Evolutionary conservation across 2,888 invertebrate species (phyloP).

Genomic region (Andrena camellia): DNA sequence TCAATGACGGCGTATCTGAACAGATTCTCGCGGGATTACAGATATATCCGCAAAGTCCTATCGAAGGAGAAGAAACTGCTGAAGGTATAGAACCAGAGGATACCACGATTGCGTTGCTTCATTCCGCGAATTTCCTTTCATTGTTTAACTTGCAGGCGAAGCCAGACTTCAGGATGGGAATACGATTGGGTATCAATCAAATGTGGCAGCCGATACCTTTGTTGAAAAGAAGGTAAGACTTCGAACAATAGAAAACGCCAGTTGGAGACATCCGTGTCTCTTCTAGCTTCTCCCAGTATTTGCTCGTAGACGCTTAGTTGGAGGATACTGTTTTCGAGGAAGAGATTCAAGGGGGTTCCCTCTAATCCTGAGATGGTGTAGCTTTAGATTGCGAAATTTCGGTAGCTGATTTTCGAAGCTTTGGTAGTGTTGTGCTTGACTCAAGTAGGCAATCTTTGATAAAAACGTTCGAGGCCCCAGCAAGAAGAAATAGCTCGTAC

Average conservation of each 20-base stretch:
- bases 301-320: constrained; percentile 52
- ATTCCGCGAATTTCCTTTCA: neutral
- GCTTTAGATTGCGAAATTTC: constrained; percentile 1
- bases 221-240: constrained; percentile 80
- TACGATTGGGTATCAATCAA: constrained; percentile 89
- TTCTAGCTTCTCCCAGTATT: constrained; percentile 35
- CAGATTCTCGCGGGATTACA: constrained; percentile 95
- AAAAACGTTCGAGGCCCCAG: constrained; percentile 6
- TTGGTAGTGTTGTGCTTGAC: constrained; percentile 41
- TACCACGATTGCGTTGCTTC: no score
- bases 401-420: constrained; percentile 22
- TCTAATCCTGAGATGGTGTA: neutral
- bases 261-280: constrained; percentile 3
- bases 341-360: neutral
- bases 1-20: constrained; percentile 94
- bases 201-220: constrained; percentile 87
- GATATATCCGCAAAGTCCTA: constrained; percentile 96
- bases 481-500: constrained; percentile 19
- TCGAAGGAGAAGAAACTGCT: constrained; percentile 94
- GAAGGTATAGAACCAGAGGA: constrained; percentile 88
- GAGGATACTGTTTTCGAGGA: constrained; percentile 2
- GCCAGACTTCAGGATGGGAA: constrained; percentile 89
- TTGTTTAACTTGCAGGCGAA: constrained; percentile 87
- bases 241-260: neutral
- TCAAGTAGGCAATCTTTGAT: constrained; percentile 13